Percentiles rank a stretch among this genome's conserved stretches.
phyloP scores from a whole-genome alignment of 37 sponge, comb jelly and placozoan species.

The Eunapius fragilis region DNA sequence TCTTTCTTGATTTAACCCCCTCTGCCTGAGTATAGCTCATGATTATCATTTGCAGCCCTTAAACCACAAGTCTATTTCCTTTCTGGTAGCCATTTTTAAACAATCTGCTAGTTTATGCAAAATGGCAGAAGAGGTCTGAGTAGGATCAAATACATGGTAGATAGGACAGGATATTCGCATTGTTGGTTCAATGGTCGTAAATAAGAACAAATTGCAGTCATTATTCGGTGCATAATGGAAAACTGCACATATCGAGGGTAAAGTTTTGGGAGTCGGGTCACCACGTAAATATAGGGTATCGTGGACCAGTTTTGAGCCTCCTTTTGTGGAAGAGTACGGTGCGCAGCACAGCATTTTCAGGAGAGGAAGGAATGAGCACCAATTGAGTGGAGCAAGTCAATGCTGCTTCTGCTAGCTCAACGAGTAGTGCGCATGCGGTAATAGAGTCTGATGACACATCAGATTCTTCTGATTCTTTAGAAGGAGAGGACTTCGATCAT shows the following conservation, averaged over 20 bases:
- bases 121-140: background rate
- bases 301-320: too few species aligned
- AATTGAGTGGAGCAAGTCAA: background rate
- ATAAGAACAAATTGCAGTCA: background rate
- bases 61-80: background rate
- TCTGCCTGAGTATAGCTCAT: background rate
- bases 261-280: background rate
- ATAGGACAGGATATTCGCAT: background rate
- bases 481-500: background rate
- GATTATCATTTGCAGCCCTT: background rate
- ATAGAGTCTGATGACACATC: background rate
- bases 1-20: background rate
- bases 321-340: too few species aligned
- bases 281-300: too few species aligned
- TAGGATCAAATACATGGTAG: background rate
- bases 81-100: background rate
- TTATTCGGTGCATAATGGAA: background rate
- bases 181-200: background rate
- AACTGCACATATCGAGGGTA: background rate
- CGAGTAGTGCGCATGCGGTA: background rate
- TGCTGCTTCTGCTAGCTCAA: background rate
- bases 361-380: background rate
- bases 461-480: background rate
- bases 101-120: background rate
- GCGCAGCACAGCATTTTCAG: background rate